Conservation (phyloP, 1,140 invertebrate species). For the Drosophila gunungcola region DNA sequence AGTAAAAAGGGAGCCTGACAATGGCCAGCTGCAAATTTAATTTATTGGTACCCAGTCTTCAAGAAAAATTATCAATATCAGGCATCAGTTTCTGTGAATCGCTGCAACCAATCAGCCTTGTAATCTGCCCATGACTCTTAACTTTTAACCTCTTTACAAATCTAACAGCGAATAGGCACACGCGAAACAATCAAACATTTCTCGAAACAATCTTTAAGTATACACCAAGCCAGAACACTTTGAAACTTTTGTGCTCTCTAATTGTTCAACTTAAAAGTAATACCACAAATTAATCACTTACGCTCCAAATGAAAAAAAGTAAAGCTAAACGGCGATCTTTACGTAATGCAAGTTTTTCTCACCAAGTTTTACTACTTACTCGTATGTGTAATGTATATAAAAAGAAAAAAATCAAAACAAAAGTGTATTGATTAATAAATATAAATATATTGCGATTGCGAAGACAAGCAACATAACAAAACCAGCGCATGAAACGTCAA, state of each 20-base stretch:
- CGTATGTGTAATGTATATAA: conserved; percentile 82
- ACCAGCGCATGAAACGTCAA: conserved; percentile 45
- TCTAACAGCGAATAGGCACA: conserved; percentile 58
- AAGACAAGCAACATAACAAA: conserved; percentile 33
- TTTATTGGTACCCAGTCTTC: conserved; percentile 62
- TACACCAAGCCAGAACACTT: conserved; percentile 75
- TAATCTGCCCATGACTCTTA: conserved; percentile 39
- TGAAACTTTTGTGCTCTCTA: conserved; percentile 79
- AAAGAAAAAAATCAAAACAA: conserved; percentile 42
- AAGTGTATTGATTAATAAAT: conserved; percentile 69
- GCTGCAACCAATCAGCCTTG: conserved; percentile 21
- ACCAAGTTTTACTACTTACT: conserved; percentile 81
- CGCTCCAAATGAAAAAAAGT: conserved; percentile 60
- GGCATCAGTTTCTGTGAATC: conserved; percentile 19
- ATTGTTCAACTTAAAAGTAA: conserved; percentile 80
- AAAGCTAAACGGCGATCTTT: conserved; percentile 60
- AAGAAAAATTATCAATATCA: conserved; percentile 18
- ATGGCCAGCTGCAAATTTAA: conserved; percentile 34
- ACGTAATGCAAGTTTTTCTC: conserved; percentile 75
- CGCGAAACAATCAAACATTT: conserved; percentile 80
- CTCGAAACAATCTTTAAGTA: conserved; percentile 71
- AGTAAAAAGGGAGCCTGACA: conserved; percentile 26
- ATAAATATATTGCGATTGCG: conserved; percentile 54
- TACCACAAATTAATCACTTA: conserved; percentile 75
- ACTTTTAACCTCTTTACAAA: conserved; percentile 64